phyloP scores from a whole-genome alignment of 2,113 vertebrate species.

The Phrynosoma blainvillii region DNA sequence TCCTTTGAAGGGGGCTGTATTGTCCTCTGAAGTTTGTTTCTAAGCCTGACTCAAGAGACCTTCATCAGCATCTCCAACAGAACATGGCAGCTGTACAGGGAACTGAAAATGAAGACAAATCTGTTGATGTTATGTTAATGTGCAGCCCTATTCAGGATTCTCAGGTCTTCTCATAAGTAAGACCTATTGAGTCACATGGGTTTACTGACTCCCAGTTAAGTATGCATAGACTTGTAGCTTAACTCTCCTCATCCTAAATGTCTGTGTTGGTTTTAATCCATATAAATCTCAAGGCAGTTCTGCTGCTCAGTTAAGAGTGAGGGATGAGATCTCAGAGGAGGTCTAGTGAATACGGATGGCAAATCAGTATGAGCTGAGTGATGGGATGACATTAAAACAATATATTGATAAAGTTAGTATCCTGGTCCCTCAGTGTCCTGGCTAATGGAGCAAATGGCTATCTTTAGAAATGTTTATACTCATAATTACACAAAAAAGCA shows the following conservation, averaged over 20 bases:
- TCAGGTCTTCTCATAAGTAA: background rate
- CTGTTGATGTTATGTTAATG: background rate
- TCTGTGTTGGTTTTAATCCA: background rate
- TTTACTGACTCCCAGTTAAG: background rate
- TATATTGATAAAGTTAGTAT: slow-evolving; percentile 37
- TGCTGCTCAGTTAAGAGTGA: background rate
- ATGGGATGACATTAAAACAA: slow-evolving; percentile 40
- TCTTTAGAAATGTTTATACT: slow-evolving; percentile 45
- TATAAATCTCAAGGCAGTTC: slow-evolving; percentile 6
- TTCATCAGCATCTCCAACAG: background rate
- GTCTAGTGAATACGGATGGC: background rate
- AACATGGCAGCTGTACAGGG: background rate
- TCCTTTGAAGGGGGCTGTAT: background rate
- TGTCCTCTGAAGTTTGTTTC: background rate
- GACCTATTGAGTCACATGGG: background rate
- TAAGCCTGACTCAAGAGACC: background rate
- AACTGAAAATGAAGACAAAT: background rate
- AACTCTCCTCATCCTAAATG: background rate
- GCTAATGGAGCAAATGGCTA: slow-evolving; percentile 22
- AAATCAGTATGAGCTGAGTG: slow-evolving; percentile 34
- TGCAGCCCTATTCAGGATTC: background rate
- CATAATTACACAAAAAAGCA: slow-evolving; percentile 23
- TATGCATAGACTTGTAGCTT: background rate
- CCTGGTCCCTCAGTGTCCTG: slow-evolving; percentile 27
- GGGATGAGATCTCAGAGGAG: background rate